Conservation (phyloP, 2,888 invertebrate species). For the Chironomus riparius region DNA sequence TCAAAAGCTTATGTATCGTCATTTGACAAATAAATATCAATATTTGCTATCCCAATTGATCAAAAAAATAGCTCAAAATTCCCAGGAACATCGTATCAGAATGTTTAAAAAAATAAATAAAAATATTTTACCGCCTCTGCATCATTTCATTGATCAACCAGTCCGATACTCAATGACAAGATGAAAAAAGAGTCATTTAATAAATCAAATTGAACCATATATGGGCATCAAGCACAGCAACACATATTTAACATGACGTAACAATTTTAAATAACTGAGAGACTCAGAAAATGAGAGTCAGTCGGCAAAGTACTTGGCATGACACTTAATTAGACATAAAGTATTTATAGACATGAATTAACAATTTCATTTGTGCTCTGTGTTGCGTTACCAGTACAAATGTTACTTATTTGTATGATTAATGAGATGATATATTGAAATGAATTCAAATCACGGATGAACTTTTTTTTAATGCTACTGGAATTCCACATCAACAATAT, state of each 20-base stretch:
- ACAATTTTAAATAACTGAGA: neutral
- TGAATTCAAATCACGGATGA: neutral
- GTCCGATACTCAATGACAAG: slow-evolving; percentile 1
- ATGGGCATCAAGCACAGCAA: slow-evolving; percentile 14
- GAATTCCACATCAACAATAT: neutral
- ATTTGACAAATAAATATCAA: no score
- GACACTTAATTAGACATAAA: slow-evolving; percentile 1
- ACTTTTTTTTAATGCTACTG: slow-evolving; percentile 12
- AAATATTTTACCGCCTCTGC: slow-evolving; percentile 4
- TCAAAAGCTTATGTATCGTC: no score
- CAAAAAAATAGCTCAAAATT: neutral
- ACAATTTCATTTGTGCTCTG: neutral
- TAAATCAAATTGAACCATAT: slow-evolving; percentile 12
- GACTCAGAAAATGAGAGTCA: neutral
- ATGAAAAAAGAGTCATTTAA: slow-evolving; percentile 15
- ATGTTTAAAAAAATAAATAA: neutral
- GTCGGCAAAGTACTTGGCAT: neutral
- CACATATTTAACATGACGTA: slow-evolving; percentile 18
- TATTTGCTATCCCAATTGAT: neutral
- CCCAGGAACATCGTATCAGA: neutral
- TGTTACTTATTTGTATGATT: neutral
- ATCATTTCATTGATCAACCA: neutral
- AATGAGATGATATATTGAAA: neutral
- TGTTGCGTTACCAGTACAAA: neutral
- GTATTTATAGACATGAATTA: neutral